These are phyloP conservation scores for Poeciliopsis retropinna DNA, from an alignment of 2,113 vertebrate species.

Conservation along the genomic window DNA sequence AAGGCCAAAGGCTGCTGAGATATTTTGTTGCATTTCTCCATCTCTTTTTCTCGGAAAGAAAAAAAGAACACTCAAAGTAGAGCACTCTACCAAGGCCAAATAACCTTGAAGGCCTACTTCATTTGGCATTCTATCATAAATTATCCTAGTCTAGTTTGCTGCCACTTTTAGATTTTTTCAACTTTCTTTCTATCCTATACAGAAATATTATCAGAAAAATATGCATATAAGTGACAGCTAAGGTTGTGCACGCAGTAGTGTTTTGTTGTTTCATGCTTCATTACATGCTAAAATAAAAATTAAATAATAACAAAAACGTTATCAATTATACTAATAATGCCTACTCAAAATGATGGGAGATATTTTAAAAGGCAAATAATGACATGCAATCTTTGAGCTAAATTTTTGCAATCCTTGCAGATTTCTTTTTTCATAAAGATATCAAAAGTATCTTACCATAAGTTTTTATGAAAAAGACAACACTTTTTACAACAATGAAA, in stretches of 20 bases:
- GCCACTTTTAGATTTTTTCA: background rate
- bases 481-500: too few species aligned
- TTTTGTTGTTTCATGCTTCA: background rate
- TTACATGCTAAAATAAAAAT: background rate
- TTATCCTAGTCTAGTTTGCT: background rate
- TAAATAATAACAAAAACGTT: background rate
- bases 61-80: constrained; percentile 11
- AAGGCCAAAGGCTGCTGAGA: background rate
- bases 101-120: background rate
- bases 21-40: constrained; percentile 11
- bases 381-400: too few species aligned
- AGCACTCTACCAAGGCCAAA: constrained; percentile 28
- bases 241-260: background rate
- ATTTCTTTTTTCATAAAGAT: too few species aligned
- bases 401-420: too few species aligned
- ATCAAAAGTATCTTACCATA: too few species aligned
- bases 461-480: too few species aligned
- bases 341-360: too few species aligned
- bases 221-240: background rate
- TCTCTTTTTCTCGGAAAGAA: background rate
- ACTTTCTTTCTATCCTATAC: background rate
- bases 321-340: too few species aligned
- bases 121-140: constrained; percentile 1
- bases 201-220: background rate
- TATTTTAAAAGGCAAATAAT: too few species aligned